phyloP scores from a whole-genome alignment of 2,113 vertebrate genomes.

The Suricata suricatta region DNA sequence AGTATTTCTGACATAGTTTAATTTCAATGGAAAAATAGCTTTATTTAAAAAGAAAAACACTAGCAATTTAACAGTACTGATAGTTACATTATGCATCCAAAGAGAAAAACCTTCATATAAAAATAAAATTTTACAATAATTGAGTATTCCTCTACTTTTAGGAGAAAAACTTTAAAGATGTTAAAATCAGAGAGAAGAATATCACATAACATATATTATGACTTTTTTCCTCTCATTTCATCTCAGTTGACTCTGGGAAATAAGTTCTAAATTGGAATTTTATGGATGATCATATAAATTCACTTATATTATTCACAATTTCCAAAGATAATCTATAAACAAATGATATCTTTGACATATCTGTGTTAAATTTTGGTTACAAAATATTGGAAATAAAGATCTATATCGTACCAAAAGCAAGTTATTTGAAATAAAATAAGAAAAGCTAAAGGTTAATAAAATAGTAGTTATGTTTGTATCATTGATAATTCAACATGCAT shows the following conservation, averaged over 20 bases:
- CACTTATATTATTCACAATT: not conserved
- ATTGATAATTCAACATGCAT: not conserved
- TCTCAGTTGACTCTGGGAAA: not conserved
- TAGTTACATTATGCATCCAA: not conserved
- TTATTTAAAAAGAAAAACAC: constrained; percentile 31
- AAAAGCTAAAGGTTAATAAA: constrained; percentile 38
- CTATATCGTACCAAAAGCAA: not conserved
- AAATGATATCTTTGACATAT: not conserved
- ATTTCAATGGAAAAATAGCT: not conserved
- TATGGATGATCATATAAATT: not conserved
- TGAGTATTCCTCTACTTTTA: not conserved
- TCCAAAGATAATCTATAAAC: not conserved
- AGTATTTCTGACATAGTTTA: not conserved
- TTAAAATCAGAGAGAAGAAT: constrained; percentile 17
- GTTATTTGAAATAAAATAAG: not conserved
- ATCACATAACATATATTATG: not conserved
- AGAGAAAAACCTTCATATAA: not conserved
- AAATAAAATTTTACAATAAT: not conserved
- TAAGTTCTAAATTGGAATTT: not conserved
- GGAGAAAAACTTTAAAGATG: not conserved
- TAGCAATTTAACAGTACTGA: not conserved
- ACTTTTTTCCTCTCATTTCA: not conserved
- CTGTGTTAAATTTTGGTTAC: not conserved
- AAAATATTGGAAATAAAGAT: constrained; percentile 37
- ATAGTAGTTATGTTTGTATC: not conserved